Evolutionary conservation across 2,888 invertebrate species (phyloP).

Genomic region (Agapostemon virescens): DNA sequence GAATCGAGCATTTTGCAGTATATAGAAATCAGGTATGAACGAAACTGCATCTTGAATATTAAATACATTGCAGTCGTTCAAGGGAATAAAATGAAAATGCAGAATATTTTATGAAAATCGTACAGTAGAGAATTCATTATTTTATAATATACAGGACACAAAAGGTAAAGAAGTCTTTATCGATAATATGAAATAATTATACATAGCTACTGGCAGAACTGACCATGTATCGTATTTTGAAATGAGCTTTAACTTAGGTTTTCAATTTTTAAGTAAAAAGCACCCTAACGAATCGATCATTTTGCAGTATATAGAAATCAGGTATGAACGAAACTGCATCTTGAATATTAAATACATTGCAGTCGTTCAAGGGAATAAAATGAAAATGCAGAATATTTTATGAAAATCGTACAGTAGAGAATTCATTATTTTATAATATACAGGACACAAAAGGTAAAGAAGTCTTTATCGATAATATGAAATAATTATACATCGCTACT

Average conservation of each 20-base stretch:
- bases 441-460: no score
- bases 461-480: no score
- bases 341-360: background rate
- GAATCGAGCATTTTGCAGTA: background rate
- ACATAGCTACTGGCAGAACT: no score
- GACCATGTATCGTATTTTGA: no score
- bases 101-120: background rate
- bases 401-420: no score
- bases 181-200: no score
- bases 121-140: no score
- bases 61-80: background rate
- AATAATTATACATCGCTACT: no score
- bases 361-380: background rate
- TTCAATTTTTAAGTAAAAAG: background rate
- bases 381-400: background rate
- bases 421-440: no score
- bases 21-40: background rate
- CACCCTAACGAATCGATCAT: background rate
- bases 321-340: background rate
- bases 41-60: background rate
- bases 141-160: no score
- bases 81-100: background rate
- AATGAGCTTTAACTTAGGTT: background rate
- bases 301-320: background rate
- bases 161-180: no score